phyloP scores from a whole-genome alignment of 2,888 invertebrate genomes.

The Archips xylosteana region DNA sequence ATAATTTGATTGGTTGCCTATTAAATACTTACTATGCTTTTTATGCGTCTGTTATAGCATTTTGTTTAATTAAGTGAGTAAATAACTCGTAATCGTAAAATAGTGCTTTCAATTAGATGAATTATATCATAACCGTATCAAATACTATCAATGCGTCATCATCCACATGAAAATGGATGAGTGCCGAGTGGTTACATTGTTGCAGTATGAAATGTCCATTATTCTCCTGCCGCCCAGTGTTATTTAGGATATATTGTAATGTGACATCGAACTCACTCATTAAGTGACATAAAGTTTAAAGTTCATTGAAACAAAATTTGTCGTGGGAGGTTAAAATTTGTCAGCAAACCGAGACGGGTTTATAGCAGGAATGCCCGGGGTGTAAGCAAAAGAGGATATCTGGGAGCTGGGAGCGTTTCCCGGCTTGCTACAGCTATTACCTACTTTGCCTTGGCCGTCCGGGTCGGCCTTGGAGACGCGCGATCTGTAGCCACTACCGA shows the following conservation, averaged over 20 bases:
- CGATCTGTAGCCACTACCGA: not conserved
- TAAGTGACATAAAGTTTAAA: too few species aligned
- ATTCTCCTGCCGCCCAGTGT: too few species aligned
- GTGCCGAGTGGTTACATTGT: not conserved
- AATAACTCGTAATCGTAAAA: too few species aligned
- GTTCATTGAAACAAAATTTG: too few species aligned
- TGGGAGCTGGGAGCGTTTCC: not conserved
- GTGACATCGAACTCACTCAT: too few species aligned
- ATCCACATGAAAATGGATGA: not conserved
- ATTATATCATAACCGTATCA: not conserved
- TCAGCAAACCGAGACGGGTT: not conserved
- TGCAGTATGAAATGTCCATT: conserved; percentile 1
- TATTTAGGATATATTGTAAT: too few species aligned
- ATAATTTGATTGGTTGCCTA: too few species aligned
- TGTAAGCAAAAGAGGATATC: not conserved
- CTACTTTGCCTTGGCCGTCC: not conserved
- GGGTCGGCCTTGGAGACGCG: not conserved
- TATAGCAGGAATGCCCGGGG: not conserved
- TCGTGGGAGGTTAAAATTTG: not conserved
- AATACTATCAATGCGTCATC: conserved; percentile 1
- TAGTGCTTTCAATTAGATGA: not conserved
- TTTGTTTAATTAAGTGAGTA: too few species aligned
- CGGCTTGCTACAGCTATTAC: not conserved
- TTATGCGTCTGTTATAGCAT: too few species aligned
- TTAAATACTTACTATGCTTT: too few species aligned